Evolutionary conservation across 2,797 vertebrate species (phyloP).

Genomic region (Leucoraja ocellata): DNA sequence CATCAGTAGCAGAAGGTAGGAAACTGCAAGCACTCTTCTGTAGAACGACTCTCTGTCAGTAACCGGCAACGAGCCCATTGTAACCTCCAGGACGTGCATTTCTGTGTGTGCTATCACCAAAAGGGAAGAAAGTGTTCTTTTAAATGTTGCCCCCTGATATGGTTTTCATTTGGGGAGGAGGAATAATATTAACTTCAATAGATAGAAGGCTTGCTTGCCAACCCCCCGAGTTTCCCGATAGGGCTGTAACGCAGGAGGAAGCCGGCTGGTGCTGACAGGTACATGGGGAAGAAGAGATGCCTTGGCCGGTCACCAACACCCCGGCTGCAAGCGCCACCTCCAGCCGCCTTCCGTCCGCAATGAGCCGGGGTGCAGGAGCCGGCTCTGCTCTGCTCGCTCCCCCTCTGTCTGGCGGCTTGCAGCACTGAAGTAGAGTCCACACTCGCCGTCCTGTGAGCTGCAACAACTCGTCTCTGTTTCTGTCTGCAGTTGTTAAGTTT

Average conservation of each 20-base stretch:
- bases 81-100: slow-evolving; percentile 25
- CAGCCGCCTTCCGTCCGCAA: not conserved
- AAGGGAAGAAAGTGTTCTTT: not conserved
- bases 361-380: not conserved
- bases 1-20: slow-evolving; percentile 5
- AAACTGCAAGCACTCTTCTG: not conserved
- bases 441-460: not conserved
- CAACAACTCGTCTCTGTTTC: not conserved
- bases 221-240: not conserved
- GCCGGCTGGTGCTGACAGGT: not conserved
- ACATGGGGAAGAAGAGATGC: slow-evolving; percentile 2
- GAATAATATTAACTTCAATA: not conserved
- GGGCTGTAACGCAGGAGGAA: not conserved
- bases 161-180: not conserved
- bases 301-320: not conserved
- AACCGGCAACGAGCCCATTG: not conserved
- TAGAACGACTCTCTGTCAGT: not conserved
- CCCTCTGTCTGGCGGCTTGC: not conserved
- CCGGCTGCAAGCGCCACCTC: not conserved
- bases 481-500: not conserved
- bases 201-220: not conserved
- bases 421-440: not conserved
- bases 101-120: not conserved
- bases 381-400: not conserved
- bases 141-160: not conserved